Base-by-base conservation (phyloP, 2,113 vertebrate species). In the Halcyon senegalensis region DNA sequence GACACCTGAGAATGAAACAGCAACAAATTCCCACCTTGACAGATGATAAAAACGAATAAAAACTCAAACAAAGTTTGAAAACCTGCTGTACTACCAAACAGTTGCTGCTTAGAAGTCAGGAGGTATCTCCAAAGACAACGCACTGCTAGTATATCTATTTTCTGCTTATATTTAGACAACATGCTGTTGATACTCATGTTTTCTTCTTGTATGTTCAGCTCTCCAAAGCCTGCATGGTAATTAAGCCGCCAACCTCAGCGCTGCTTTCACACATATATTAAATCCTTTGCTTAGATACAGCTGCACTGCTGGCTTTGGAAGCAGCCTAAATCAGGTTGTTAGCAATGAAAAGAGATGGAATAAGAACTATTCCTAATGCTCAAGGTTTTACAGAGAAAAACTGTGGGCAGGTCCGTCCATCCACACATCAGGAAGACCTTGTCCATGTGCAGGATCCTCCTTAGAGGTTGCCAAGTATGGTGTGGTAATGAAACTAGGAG, bases 131-230 rank as follows among this genome's bases (percentile, higher is more conserved):
- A 67, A 43, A 55, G 5, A 20, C 51, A 67, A 51, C 27, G 37
- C 10, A n/a, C 12, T 53, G 9, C 1, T 27, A 39, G 20, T 21
- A 19, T 1, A 46, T 1, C 1, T 5, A 3, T 55, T 76, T 68
- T 68, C 82, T 53, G 30, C 39, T 84, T 59, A 31, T 50, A 6
- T 64, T 84, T 43, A 75, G 4, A 50, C 20, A 68, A 12, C 23
- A 33, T 9, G 4, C 2, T 37, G 8, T 11, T 43, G 28, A 59
- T 15, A 6, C 27, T 44, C 11, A 9, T 55, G 14, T 66, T 50
- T 63, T 50, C 11, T 48, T 48, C 25, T 19, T 21, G 0, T 14
- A 2, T 51, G 89, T 87, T 59, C 44, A 84, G 10, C 16, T 64
- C 43, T 72, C 37, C 4, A 2, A 69, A 84, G 17, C 43, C 62